A percentile compares a stretch with the other conserved stretches of the same genome.
Conservation (phyloP, 92 coral and sea anemone species). For the Siderastrea siderea region DNA sequence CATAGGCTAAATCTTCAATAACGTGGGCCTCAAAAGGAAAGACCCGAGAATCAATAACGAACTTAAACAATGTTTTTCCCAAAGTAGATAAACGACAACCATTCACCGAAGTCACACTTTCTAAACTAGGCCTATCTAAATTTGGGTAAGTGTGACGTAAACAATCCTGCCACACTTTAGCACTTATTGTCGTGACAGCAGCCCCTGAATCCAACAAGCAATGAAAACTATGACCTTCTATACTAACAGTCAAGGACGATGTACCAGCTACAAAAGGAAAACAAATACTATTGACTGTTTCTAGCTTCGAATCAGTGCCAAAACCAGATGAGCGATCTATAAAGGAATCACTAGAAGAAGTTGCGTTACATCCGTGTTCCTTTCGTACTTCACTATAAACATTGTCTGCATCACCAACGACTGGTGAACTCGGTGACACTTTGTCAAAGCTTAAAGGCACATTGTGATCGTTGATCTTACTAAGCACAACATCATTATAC, state of each 20-base stretch:
- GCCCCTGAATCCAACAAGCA: slow-evolving; percentile 23
- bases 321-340: background rate
- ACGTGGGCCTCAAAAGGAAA: slow-evolving; percentile 27
- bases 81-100: background rate
- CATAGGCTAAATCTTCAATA: slow-evolving; percentile 34
- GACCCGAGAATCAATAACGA: slow-evolving; percentile 3
- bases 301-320: background rate
- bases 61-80: background rate
- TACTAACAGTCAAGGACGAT: too few relatives aligned
- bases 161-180: slow-evolving; percentile 4
- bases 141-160: slow-evolving; percentile 18
- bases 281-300: slow-evolving; percentile 3
- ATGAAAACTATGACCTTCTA: too few relatives aligned
- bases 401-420: background rate
- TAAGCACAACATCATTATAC: background rate
- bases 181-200: slow-evolving; percentile 3
- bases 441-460: background rate
- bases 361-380: background rate
- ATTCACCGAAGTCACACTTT: slow-evolving; percentile 3
- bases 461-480: background rate
- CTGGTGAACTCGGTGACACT: background rate
- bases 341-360: background rate
- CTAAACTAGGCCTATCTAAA: slow-evolving; percentile 1
- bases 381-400: background rate
- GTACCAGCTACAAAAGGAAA: background rate